Evolutionary conservation across 2,888 invertebrate species (phyloP).

Genomic region (Synergus umbraculus): DNA sequence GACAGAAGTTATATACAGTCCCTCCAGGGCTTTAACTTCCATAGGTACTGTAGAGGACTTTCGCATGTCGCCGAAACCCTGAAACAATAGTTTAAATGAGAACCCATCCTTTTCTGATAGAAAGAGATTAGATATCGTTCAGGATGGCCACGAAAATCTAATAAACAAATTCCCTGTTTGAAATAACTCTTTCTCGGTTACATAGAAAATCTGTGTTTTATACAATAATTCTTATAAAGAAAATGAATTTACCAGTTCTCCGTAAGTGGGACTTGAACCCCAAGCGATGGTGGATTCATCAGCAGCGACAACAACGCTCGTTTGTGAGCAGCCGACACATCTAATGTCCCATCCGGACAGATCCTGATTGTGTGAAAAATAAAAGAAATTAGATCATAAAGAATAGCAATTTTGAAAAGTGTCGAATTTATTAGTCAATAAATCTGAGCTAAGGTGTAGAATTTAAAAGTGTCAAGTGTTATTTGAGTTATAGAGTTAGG

Average conservation of each 20-base stretch:
- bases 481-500: background rate
- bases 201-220: too few relatives aligned
- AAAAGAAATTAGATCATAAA: background rate
- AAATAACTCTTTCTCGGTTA: too few relatives aligned
- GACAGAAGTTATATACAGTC: conserved; percentile 87
- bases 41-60: conserved; percentile 93
- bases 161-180: too few relatives aligned
- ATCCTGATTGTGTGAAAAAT: conserved; percentile 78
- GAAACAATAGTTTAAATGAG: conserved; percentile 46
- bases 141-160: background rate
- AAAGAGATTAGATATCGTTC: background rate
- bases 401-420: background rate
- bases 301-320: conserved; percentile 91
- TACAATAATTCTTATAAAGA: background rate
- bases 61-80: conserved; percentile 93
- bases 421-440: too few relatives aligned
- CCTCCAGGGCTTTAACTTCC: conserved; percentile 89
- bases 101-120: background rate
- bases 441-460: too few relatives aligned
- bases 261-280: conserved; percentile 96
- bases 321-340: conserved; percentile 89
- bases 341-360: conserved; percentile 95
- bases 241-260: conserved; percentile 85
- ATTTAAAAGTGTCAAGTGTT: too few relatives aligned
- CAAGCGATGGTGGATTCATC: conserved; percentile 94